Evolutionary conservation across 2,797 vertebrate genomes (phyloP), one percentile per base, ranked within the genome.

Genomic region (Gallinago nigripennis): DNA sequence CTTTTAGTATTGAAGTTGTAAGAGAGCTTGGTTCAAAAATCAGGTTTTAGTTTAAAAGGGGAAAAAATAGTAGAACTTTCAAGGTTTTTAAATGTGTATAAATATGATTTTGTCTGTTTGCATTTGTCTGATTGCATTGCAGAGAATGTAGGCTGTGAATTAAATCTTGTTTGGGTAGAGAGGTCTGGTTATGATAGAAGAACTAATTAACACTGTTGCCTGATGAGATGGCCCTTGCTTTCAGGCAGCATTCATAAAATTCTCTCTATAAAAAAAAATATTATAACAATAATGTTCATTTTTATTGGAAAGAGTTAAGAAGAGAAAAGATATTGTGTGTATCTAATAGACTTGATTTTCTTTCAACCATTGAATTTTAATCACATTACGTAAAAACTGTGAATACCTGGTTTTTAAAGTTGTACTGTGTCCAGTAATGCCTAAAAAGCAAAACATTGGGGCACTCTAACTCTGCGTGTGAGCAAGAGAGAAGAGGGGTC

Each of bases 251-350:
- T 56, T 91, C 16, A 16, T 56, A 65, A 69, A 71, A 88, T 0
- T 53, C 8, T 39, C 19, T 6, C 8, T 81, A 45, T 4, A 2
- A 9, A 19, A 83, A 19, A 63, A 60, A 54, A 23, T 17, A 27
- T 12, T 37, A 5, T 46, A 9, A 31, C 9, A 63, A 12, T 23
- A 21, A 7, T 33, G 28, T 6, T 53, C 30, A 21, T 11, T 54
- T 76, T 45, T 61, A 31, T n/a, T 69, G 11, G 3, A 9, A 66
- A 31, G 9, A 28, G 9, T 61, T 70, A 48, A 37, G 27, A 75
- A 43, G 35, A 68, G 16, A 33, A 12, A 57, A 33, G 11, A 23
- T 48, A 37, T 0, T 1, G 0, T 10, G 7, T 56, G 3, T 56
- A 18, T 58, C 27, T 87, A 20, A 79, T 24, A 1, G 4, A 24